Conservation (phyloP, 2,113 vertebrate species). For the Lasiurus cinereus region DNA sequence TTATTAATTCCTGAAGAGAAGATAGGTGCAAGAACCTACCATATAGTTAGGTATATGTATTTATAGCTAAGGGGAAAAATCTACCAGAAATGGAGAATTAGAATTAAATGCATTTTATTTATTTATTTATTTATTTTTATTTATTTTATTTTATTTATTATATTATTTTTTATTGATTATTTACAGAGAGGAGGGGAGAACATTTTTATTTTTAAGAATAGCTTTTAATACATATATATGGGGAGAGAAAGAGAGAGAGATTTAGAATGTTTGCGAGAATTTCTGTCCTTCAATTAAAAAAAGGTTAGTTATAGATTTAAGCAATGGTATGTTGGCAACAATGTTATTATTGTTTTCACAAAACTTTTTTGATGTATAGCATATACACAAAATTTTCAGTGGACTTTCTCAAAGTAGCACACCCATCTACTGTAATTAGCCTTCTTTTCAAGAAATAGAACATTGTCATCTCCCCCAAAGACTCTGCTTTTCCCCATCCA, state of each 20-base stretch:
- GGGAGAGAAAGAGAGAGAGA: neutral
- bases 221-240: neutral
- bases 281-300: neutral
- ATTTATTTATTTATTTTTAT: conserved; percentile 10
- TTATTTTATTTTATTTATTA: no score
- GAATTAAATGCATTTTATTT: conserved; percentile 32
- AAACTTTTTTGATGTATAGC: neutral
- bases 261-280: neutral
- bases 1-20: conserved; percentile 5
- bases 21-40: neutral
- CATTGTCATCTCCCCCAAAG: neutral
- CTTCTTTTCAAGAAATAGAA: neutral
- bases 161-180: no score
- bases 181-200: no score
- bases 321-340: neutral
- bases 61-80: neutral
- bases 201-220: conserved; percentile 48
- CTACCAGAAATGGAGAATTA: neutral
- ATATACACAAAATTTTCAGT: neutral
- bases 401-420: neutral
- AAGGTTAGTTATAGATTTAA: neutral
- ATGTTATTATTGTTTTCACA: conserved; percentile 26
- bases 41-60: neutral
- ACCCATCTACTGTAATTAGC: neutral
- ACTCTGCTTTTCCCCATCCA: neutral